phyloP scores from a whole-genome alignment of 2,113 vertebrate species.

The Aphelocoma coerulescens region DNA sequence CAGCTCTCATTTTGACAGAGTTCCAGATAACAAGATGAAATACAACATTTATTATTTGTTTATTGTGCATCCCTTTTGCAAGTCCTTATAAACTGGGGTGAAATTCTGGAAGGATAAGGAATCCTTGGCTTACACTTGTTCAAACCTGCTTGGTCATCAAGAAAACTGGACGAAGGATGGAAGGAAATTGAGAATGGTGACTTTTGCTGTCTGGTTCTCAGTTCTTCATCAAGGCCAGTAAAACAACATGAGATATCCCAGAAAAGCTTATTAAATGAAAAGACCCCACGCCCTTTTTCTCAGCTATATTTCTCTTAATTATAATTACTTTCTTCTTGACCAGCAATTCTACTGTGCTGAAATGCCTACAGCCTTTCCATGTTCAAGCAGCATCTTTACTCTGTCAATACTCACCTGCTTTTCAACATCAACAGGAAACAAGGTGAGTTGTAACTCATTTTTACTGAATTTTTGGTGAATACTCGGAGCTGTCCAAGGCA shows the following conservation, averaged over 20 bases:
- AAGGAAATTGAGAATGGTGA: neutral
- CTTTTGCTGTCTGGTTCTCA: neutral
- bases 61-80: neutral
- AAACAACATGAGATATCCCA: neutral
- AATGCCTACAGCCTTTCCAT: neutral
- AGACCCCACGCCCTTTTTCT: neutral
- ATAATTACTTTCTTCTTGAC: neutral
- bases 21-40: neutral
- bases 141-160: neutral
- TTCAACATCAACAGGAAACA: neutral
- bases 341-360: neutral
- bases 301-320: neutral
- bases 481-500: neutral
- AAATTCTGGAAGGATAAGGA: neutral
- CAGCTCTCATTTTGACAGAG: neutral
- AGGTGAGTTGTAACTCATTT: neutral
- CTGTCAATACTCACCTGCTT: neutral
- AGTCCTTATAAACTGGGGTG: neutral
- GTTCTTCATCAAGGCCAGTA: neutral
- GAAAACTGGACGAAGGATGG: neutral
- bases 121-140: neutral
- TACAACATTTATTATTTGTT: neutral
- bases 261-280: neutral
- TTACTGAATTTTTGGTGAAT: neutral
- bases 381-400: neutral